These are phyloP conservation scores for Arizona elegans DNA, from an alignment of 2,113 vertebrate genomes.

Conservation along the genomic window DNA sequence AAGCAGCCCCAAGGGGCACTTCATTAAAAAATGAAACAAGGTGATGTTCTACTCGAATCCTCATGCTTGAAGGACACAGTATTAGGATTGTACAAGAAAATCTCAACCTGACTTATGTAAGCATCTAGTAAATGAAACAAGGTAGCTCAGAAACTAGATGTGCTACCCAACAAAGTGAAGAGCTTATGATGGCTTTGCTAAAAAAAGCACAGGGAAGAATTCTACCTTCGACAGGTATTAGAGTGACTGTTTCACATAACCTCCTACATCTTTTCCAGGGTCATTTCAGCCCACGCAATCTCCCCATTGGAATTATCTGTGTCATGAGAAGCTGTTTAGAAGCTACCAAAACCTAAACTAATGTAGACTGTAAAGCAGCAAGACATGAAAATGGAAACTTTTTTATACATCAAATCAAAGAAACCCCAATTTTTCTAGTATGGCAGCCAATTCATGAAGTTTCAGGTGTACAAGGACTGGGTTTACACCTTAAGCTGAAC, in stretches of 20 bases:
- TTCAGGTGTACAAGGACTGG: background rate
- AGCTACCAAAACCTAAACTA: background rate
- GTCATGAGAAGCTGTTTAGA: background rate
- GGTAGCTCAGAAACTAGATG: background rate
- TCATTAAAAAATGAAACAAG: background rate
- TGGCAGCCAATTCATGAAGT: background rate
- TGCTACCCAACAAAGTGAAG: background rate
- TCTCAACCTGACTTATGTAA: background rate
- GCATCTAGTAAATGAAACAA: background rate
- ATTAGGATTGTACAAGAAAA: background rate
- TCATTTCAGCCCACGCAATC: background rate
- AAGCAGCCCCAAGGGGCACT: background rate
- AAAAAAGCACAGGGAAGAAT: background rate
- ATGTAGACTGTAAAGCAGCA: background rate
- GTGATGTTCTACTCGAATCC: background rate
- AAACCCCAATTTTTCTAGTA: background rate
- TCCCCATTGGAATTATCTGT: background rate
- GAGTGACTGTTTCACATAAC: background rate
- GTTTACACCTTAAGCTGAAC: background rate
- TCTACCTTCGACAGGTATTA: background rate
- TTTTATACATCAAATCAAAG: background rate
- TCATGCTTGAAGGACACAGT: background rate
- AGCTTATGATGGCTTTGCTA: background rate
- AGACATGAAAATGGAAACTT: background rate
- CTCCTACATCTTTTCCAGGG: background rate